Conservation (phyloP, 2,797 vertebrate genomes). For the Lutjanus campechanus region DNA sequence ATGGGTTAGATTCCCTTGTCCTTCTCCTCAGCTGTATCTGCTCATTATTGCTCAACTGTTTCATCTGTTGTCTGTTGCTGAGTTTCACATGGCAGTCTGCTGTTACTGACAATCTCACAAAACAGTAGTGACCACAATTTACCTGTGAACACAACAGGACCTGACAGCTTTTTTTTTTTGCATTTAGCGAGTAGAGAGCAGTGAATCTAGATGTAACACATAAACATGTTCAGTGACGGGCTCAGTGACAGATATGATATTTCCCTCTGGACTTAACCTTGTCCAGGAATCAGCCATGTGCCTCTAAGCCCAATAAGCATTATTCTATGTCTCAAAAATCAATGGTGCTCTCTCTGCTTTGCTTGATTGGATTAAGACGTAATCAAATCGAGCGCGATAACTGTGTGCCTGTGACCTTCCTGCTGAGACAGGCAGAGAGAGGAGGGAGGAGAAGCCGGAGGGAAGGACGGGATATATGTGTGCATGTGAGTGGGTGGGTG, state of each 20-base stretch:
- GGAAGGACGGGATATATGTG: slow-evolving; percentile 34
- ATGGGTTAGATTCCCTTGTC: slow-evolving; percentile 53
- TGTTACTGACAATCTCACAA: slow-evolving; percentile 16
- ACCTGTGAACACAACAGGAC: slow-evolving; percentile 29
- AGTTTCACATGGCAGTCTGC: slow-evolving; percentile 15
- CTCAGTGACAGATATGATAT: slow-evolving; percentile 70
- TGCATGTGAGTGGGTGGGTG: slow-evolving; percentile 10
- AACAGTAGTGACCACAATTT: slow-evolving; percentile 23
- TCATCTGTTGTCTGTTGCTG: slow-evolving; percentile 30
- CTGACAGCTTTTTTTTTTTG: slow-evolving; percentile 34
- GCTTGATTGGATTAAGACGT: slow-evolving; percentile 85
- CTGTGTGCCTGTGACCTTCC: slow-evolving; percentile 81
- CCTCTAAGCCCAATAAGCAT: slow-evolving; percentile 78
- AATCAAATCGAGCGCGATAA: slow-evolving; percentile 84
- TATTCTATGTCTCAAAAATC: slow-evolving; percentile 81
- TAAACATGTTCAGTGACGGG: slow-evolving; percentile 51
- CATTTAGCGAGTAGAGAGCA: slow-evolving; percentile 29
- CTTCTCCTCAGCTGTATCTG: slow-evolving; percentile 12
- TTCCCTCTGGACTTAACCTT: slow-evolving; percentile 76
- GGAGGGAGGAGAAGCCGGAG: slow-evolving; percentile 42
- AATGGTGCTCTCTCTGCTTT: slow-evolving; percentile 79
- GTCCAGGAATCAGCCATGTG: slow-evolving; percentile 74
- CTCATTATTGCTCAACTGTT: slow-evolving; percentile 25
- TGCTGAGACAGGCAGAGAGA: slow-evolving; percentile 52
- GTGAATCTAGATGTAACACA: slow-evolving; percentile 24